Conservation (phyloP, 2,888 invertebrate genomes). For the Ichneumoninae sp. region DNA sequence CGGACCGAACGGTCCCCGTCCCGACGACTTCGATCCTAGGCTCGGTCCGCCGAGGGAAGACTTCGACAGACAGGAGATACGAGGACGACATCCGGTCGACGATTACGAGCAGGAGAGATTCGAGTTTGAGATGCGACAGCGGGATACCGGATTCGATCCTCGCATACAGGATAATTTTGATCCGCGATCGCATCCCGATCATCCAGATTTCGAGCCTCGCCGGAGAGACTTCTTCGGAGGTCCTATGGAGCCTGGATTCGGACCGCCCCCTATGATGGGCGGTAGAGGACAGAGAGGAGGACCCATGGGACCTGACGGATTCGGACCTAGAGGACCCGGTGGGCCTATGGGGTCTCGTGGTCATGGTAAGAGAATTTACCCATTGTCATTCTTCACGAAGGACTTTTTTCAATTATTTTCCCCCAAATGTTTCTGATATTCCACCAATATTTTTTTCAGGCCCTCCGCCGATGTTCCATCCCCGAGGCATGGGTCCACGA, state of each 20-base stretch:
- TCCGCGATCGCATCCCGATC: slow-evolving; percentile 79
- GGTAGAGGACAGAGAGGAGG: slow-evolving; percentile 78
- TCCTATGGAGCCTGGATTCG: slow-evolving; percentile 79
- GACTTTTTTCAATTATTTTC: background rate
- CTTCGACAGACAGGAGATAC: slow-evolving; percentile 78
- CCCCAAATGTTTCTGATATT: background rate
- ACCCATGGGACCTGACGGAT: slow-evolving; percentile 82
- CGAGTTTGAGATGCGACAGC: slow-evolving; percentile 81
- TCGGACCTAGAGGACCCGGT: slow-evolving; percentile 81
- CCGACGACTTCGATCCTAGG: slow-evolving; percentile 79
- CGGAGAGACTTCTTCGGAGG: slow-evolving; percentile 82
- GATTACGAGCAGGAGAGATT: slow-evolving; percentile 81
- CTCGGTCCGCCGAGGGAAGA: slow-evolving; percentile 76
- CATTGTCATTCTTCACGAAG: background rate
- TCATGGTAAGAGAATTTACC: slow-evolving; percentile 76
- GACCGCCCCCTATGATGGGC: slow-evolving; percentile 82
- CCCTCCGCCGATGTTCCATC: slow-evolving; percentile 83
- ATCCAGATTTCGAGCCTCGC: slow-evolving; percentile 81
- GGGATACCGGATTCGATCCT: slow-evolving; percentile 77
- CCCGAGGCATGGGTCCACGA: slow-evolving; percentile 82
- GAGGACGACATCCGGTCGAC: slow-evolving; percentile 78
- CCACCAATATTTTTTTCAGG: slow-evolving; percentile 71
- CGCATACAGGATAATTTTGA: slow-evolving; percentile 80
- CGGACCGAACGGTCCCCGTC: slow-evolving; percentile 77
- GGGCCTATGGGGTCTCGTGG: slow-evolving; percentile 78